Conservation (phyloP, 2,888 invertebrate genomes). For the Junonia oenone region DNA sequence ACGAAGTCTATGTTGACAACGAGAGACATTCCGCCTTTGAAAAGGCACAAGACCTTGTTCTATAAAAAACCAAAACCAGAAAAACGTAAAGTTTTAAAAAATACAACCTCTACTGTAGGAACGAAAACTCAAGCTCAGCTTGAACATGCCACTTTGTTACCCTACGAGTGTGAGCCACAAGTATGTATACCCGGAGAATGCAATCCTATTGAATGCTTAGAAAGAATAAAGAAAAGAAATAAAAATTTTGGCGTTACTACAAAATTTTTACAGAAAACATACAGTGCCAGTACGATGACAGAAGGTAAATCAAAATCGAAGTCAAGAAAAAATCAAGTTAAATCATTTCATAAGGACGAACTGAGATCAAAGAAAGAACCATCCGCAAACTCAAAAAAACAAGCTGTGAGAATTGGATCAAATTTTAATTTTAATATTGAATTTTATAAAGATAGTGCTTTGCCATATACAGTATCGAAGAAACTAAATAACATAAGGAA, state of each 20-base stretch:
- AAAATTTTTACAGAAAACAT: not conserved
- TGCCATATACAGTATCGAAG: not conserved
- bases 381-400: not conserved
- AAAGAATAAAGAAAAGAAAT: slow-evolving; percentile 34
- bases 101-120: slow-evolving; percentile 1
- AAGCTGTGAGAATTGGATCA: slow-evolving; percentile 31
- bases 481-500: not conserved
- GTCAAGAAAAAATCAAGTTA: not conserved
- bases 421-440: slow-evolving; percentile 33
- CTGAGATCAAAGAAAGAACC: not conserved
- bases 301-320: not conserved
- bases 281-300: slow-evolving; percentile 5
- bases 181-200: slow-evolving; percentile 28
- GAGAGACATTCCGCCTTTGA: slow-evolving; percentile 26
- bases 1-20: slow-evolving; percentile 21
- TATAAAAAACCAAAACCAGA: slow-evolving; percentile 16
- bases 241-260: not conserved
- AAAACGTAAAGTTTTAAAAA: slow-evolving; percentile 22
- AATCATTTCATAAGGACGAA: not conserved
- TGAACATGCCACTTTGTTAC: slow-evolving; percentile 8
- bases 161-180: slow-evolving; percentile 31
- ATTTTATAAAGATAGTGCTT: slow-evolving; percentile 28
- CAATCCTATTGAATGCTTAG: slow-evolving; percentile 33
- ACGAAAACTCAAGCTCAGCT: not conserved
- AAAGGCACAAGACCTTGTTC: slow-evolving; percentile 40